A percentile compares a stretch with the other conserved stretches of the same genome.
These are phyloP conservation scores for Physella acuta DNA, from an alignment of 1,140 invertebrate genomes.

Conservation along the genomic window DNA sequence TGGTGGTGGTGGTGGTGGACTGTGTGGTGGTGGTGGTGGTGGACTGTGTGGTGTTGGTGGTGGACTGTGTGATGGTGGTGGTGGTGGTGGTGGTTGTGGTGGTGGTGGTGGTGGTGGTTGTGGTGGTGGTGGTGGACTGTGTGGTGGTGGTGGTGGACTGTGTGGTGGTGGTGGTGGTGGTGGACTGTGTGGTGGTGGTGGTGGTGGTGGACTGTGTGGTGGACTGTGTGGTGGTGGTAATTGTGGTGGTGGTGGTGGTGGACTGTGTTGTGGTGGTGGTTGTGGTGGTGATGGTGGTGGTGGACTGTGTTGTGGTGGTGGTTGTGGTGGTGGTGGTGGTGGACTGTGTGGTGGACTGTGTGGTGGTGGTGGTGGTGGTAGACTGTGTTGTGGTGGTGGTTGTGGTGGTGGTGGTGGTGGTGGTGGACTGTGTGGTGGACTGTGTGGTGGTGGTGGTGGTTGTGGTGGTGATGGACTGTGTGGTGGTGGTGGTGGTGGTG, in stretches of 20 bases:
- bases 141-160: background rate
- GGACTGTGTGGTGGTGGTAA: slow-evolving; percentile 2
- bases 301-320: slow-evolving; percentile 9
- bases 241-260: slow-evolving; percentile 10
- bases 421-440: slow-evolving; percentile 4
- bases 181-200: background rate
- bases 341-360: background rate
- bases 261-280: background rate
- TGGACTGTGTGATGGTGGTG: too few species aligned
- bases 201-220: background rate
- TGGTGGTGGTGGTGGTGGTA: slow-evolving; percentile 6
- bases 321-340: slow-evolving; percentile 18
- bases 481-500: too few species aligned
- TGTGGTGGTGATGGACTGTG: too few species aligned
- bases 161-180: slow-evolving; percentile 1
- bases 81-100: too few species aligned
- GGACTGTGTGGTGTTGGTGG: too few species aligned
- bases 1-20: too few species aligned
- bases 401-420: too few species aligned
- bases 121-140: background rate
- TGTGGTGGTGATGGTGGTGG: background rate
- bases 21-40: background rate
- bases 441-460: too few species aligned
- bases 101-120: too few species aligned
- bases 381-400: background rate